Conservation (phyloP, 2,888 invertebrate genomes). For the Philereme vetulata region DNA sequence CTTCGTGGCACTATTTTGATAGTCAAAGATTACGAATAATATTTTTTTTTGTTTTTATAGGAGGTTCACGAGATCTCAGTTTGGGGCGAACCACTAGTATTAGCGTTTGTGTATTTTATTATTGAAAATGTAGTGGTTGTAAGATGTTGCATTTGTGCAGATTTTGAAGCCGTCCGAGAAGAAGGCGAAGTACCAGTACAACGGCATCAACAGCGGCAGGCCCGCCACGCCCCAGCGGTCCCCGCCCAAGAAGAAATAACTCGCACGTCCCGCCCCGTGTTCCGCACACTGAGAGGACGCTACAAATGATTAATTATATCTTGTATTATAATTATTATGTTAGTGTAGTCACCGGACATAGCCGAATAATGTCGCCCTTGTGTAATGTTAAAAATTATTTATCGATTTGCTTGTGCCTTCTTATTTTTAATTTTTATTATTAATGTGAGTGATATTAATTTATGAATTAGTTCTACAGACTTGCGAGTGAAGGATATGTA, state of each 20-base stretch:
- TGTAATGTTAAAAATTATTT: slow-evolving; percentile 74
- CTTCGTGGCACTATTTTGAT: no score
- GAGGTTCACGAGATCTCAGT: no score
- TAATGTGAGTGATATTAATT: slow-evolving; percentile 80
- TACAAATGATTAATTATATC: slow-evolving; percentile 81
- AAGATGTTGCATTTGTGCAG: slow-evolving; percentile 73
- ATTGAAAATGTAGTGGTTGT: no score
- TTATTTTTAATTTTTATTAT: slow-evolving; percentile 77
- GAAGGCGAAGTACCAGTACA: slow-evolving; percentile 99
- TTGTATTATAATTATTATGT: slow-evolving; percentile 78
- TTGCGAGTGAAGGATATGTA: slow-evolving; percentile 61
- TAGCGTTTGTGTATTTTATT: no score
- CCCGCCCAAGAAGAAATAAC: slow-evolving; percentile 89
- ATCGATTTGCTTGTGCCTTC: slow-evolving; percentile 82
- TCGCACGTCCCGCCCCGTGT: slow-evolving; percentile 76
- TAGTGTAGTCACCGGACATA: slow-evolving; percentile 73
- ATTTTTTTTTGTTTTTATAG: no score
- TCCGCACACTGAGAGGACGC: slow-evolving; percentile 81
- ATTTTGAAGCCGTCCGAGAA: slow-evolving; percentile 99
- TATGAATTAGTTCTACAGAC: slow-evolving; percentile 76
- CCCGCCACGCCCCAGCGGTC: slow-evolving; percentile 93
- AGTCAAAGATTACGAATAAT: no score
- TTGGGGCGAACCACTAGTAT: no score
- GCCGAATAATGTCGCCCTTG: slow-evolving; percentile 67
- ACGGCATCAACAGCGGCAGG: slow-evolving; percentile 93